These are phyloP conservation scores for Bryconaethiops microstoma DNA, from an alignment of 2,797 vertebrate genomes.

Conservation along the genomic window DNA sequence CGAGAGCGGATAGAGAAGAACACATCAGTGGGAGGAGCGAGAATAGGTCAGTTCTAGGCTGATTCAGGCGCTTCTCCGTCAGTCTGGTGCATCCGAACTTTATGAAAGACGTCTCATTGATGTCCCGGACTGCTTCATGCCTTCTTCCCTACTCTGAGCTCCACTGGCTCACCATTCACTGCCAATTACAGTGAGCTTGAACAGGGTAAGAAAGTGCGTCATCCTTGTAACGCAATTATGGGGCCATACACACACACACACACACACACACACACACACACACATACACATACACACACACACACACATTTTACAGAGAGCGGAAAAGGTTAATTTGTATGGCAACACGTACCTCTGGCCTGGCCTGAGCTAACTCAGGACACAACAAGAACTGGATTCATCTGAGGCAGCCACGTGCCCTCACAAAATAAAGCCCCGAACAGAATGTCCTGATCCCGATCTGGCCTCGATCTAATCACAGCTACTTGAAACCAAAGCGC, in stretches of 20 bases:
- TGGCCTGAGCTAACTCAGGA: constrained; percentile 51
- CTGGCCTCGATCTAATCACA: too few relatives aligned
- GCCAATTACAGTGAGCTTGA: constrained; percentile 85
- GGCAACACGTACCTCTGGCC: constrained; percentile 47
- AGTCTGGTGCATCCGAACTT: constrained; percentile 60
- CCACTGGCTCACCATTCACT: constrained; percentile 78
- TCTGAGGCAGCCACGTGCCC: constrained; percentile 1
- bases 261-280: constrained; percentile 64
- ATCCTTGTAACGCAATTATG: constrained; percentile 84
- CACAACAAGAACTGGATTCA: constrained; percentile 52
- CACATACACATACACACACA: constrained; percentile 66
- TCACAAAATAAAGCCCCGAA: background rate
- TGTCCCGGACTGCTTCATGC: constrained; percentile 68
- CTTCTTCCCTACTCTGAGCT: constrained; percentile 57
- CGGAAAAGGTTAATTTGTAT: constrained; percentile 63
- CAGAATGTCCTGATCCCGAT: background rate
- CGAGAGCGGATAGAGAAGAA: background rate
- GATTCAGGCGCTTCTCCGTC: constrained; percentile 67
- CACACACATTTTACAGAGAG: constrained; percentile 63
- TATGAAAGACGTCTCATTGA: constrained; percentile 79
- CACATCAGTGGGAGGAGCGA: background rate
- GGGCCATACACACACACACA: constrained; percentile 66
- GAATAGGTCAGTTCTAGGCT: constrained; percentile 56
- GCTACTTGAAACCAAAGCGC: background rate
- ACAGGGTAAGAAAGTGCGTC: constrained; percentile 84